Evolutionary conservation across 2,888 invertebrate species (phyloP), one percentile per base, ranked within the genome.

Genomic region (Hydraecia micacea): DNA sequence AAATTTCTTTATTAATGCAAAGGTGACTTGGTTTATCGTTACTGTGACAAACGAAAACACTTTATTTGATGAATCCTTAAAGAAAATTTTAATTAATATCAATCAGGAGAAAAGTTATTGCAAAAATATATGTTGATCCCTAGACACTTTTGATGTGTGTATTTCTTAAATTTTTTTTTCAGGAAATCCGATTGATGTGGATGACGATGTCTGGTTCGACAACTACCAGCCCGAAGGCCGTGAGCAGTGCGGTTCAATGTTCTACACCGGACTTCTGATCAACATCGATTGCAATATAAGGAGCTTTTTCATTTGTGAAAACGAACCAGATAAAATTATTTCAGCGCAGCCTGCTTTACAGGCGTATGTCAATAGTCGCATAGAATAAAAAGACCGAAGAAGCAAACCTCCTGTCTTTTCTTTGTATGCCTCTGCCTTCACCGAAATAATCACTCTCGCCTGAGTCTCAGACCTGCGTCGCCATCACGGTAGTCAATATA

Each of bases 221-320:
- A 82, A 88, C 66, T 86, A 88, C 4, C 94, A 95, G 68, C 95
- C 95, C 0, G 95, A 95, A 73, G 93, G 62, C 11, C 46, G 18
- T 58, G 18, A 25, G 25, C 39, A 77, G 77, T 77, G 77, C 49
- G 77, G 96, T 9, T 92, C 94, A 4, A 95, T 96, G 94, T 95
- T 94, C 86, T 94, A 91, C 88, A 90, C 91, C 55, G 95, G 95
- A 8, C 83, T 87, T 0, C 89, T 95, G 1, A 94, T 94, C 76
- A 94, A 94, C 79, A 88, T 94, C 13, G 86, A 86, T 25, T 96
- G 95, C 73, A 79, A 86, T 0, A 86, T 79, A 1, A 90, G 86
- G 25, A 89, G 92, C 80, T 93, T 94, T 89, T 96, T 94, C 80
- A 93, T 96, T 68, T 96, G 96, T 77, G 95, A 96, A 89, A 93